phyloP scores from a whole-genome alignment of 2,113 vertebrate species.

The Phocoena phocoena region DNA sequence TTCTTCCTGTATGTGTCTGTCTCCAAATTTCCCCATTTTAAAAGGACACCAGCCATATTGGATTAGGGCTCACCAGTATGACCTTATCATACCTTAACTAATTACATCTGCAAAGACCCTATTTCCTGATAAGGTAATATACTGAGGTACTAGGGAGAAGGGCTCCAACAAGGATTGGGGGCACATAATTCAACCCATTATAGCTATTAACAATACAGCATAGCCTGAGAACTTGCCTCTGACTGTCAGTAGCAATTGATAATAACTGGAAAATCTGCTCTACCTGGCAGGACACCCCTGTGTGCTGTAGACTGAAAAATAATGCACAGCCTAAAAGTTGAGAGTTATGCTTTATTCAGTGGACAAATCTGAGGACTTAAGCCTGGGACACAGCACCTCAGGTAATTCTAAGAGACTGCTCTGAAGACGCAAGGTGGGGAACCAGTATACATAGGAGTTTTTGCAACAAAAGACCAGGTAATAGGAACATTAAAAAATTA shows the following conservation, averaged over 20 bases:
- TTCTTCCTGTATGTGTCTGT: neutral
- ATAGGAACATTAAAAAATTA: neutral
- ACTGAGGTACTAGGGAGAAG: neutral
- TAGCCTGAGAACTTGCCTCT: neutral
- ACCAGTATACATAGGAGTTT: neutral
- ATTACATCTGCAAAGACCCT: neutral
- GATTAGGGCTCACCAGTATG: neutral
- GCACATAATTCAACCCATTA: neutral
- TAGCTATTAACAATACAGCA: fast-evolving
- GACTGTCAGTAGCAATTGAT: neutral
- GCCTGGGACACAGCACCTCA: neutral
- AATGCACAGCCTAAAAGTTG: neutral
- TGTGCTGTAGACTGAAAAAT: neutral
- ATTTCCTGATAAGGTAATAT: neutral
- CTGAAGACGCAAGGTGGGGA: neutral
- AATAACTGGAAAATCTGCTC: fast-evolving
- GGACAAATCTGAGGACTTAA: neutral
- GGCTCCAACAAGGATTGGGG: neutral
- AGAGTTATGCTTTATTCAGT: neutral
- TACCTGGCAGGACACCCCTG: fast-evolving
- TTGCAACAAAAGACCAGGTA: neutral
- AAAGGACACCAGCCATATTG: neutral
- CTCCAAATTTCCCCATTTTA: neutral
- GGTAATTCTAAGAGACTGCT: neutral
- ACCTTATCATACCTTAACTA: neutral